Conservation (phyloP, 2,888 invertebrate species). For the Portevinia maculata region DNA sequence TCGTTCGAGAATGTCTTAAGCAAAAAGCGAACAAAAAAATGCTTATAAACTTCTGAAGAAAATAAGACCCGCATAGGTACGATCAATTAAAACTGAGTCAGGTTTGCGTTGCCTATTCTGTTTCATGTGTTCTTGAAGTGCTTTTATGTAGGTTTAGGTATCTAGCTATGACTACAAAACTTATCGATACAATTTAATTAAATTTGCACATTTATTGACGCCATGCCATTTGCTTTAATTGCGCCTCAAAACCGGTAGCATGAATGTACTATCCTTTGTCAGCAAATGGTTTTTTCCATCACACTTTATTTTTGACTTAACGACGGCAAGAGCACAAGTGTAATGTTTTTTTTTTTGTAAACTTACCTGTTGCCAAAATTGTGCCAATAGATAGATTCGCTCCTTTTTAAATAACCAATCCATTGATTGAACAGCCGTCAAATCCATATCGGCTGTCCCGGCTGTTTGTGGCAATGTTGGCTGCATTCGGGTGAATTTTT, state of each 20-base stretch:
- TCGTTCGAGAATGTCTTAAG: slow-evolving; percentile 24
- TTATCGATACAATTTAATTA: slow-evolving; percentile 58
- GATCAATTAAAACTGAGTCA: slow-evolving; percentile 64
- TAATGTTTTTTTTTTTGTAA: not conserved
- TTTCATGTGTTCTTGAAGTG: slow-evolving; percentile 7
- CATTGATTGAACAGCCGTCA: slow-evolving; percentile 97
- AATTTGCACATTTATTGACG: slow-evolving; percentile 14
- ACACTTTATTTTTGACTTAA: too few relatives aligned
- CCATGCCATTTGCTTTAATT: not conserved
- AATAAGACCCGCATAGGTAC: slow-evolving; percentile 41
- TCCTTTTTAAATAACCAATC: slow-evolving; percentile 98
- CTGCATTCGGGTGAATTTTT: slow-evolving; percentile 86
- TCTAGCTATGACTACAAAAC: slow-evolving; percentile 6
- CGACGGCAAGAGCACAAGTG: slow-evolving; percentile 33
- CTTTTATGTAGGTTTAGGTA: not conserved
- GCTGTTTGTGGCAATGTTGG: slow-evolving; percentile 89
- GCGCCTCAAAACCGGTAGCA: slow-evolving; percentile 39
- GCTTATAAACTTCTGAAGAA: slow-evolving; percentile 33
- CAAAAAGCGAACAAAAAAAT: slow-evolving; percentile 13
- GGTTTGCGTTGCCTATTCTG: slow-evolving; percentile 40
- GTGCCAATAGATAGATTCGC: slow-evolving; percentile 95
- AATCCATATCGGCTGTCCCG: slow-evolving; percentile 93
- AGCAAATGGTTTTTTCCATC: too few relatives aligned
- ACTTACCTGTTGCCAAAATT: slow-evolving; percentile 98
- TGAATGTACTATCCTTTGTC: slow-evolving; percentile 22